A percentile compares a stretch with the other conserved stretches of the same genome.
These are phyloP conservation scores for Hormiphora californensis DNA, from an alignment of 37 sponge, comb jelly and placozoan genomes.

Conservation along the genomic window DNA sequence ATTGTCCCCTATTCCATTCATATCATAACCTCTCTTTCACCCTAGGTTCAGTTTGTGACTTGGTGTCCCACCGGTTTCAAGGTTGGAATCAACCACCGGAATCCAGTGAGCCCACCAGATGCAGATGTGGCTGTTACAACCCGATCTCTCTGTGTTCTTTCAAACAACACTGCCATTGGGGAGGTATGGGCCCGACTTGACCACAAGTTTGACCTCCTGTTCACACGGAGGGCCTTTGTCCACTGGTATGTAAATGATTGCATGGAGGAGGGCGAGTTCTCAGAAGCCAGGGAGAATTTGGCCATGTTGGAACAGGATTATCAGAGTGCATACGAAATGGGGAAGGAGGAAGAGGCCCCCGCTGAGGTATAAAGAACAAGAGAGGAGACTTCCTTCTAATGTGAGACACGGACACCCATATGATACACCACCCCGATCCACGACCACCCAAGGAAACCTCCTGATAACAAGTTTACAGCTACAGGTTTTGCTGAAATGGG, in stretches of 20 bases:
- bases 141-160: constrained; percentile 35
- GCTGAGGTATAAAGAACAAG: too few species aligned
- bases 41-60: constrained; percentile 52
- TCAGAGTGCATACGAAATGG: constrained; percentile 11
- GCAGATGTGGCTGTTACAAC: constrained; percentile 33
- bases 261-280: constrained; percentile 39
- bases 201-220: constrained; percentile 55
- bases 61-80: constrained; percentile 57
- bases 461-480: too few species aligned
- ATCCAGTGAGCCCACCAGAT: background rate
- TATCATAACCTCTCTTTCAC: too few species aligned
- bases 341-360: background rate
- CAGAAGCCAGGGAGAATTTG: constrained; percentile 15
- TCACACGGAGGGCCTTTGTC: constrained; percentile 53
- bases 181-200: constrained; percentile 32
- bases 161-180: constrained; percentile 55
- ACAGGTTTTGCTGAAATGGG: too few species aligned
- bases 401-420: too few species aligned
- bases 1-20: too few species aligned
- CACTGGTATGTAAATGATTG: constrained; percentile 55
- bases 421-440: too few species aligned
- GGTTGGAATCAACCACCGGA: constrained; percentile 50
- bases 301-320: constrained; percentile 1
- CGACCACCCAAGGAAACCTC: too few species aligned
- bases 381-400: too few species aligned